These are phyloP conservation scores for Nasonia longicornis DNA, from an alignment of 1,140 invertebrate genomes.

Conservation along the genomic window DNA sequence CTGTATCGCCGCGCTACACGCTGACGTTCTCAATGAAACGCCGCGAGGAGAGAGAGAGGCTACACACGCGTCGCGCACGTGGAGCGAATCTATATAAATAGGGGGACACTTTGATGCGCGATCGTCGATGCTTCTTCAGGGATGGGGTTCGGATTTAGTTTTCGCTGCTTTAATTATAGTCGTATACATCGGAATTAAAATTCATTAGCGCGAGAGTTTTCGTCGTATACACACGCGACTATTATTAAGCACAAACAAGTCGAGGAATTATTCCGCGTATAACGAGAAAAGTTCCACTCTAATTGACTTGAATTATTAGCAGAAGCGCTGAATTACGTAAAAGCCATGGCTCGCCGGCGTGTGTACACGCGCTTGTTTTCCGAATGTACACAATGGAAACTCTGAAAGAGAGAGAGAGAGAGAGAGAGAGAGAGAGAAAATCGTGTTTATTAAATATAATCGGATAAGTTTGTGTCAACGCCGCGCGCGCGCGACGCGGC, in stretches of 20 bases:
- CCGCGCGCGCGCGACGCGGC: neutral
- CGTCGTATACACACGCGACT: neutral
- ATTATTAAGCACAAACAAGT: slow-evolving; percentile 6
- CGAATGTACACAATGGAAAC: neutral
- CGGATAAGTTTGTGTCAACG: neutral
- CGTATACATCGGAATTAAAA: neutral
- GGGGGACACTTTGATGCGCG: neutral
- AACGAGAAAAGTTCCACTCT: neutral
- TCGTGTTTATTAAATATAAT: slow-evolving; percentile 11
- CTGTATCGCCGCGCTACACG: neutral
- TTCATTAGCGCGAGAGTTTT: neutral
- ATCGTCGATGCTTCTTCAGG: too few species aligned
- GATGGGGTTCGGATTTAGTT: too few species aligned
- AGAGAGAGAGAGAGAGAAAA: neutral
- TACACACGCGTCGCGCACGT: neutral
- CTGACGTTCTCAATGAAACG: slow-evolving; percentile 29
- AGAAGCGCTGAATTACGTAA: neutral
- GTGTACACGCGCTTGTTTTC: neutral
- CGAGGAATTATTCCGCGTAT: neutral
- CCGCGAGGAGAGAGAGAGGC: neutral
- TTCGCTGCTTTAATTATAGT: neutral
- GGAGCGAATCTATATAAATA: neutral
- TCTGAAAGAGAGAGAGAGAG: neutral
- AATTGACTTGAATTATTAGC: slow-evolving; percentile 27
- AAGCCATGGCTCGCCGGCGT: neutral